Percentiles rank a stretch among this genome's conserved stretches.
These are phyloP conservation scores for Penaeus indicus DNA, from an alignment of 1,140 invertebrate species.

Conservation along the genomic window DNA sequence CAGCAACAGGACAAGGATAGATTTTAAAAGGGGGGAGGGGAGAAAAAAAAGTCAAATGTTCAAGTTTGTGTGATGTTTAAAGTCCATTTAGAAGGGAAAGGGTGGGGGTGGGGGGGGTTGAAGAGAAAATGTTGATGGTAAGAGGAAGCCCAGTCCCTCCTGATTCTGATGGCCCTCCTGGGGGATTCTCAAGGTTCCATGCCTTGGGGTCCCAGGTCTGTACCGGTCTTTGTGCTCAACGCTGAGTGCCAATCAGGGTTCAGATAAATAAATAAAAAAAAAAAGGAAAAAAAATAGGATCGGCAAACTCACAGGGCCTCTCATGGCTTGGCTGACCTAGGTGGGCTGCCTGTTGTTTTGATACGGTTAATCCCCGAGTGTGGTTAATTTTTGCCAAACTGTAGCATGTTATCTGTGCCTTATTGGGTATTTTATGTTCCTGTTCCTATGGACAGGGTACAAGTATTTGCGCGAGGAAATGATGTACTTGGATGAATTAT, in stretches of 20 bases:
- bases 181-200: neutral
- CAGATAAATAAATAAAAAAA: neutral
- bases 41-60: neutral
- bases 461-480: slow-evolving; percentile 61
- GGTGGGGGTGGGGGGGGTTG: neutral
- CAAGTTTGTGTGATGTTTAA: too few species aligned
- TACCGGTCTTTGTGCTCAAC: too few species aligned
- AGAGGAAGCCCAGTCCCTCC: slow-evolving; percentile 46
- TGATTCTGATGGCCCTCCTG: slow-evolving; percentile 34
- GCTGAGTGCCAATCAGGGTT: too few species aligned
- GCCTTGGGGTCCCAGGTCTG: too few species aligned
- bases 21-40: slow-evolving; percentile 39
- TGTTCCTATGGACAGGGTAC: slow-evolving; percentile 61
- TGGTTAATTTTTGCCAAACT: slow-evolving; percentile 64
- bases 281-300: neutral
- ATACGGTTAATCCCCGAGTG: slow-evolving; percentile 56
- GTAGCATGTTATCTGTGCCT: slow-evolving; percentile 64
- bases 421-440: slow-evolving; percentile 64
- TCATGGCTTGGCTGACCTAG: too few species aligned
- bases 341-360: slow-evolving; percentile 33
- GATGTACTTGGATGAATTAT: slow-evolving; percentile 50
- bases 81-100: slow-evolving; percentile 35
- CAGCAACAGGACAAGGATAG: slow-evolving; percentile 33
- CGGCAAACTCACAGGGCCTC: neutral
- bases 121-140: slow-evolving; percentile 19